Percentiles rank a stretch among this genome's conserved stretches.
Evolutionary conservation across 2,888 invertebrate genomes (phyloP).

Genomic region (Drosophila maculinotata): DNA sequence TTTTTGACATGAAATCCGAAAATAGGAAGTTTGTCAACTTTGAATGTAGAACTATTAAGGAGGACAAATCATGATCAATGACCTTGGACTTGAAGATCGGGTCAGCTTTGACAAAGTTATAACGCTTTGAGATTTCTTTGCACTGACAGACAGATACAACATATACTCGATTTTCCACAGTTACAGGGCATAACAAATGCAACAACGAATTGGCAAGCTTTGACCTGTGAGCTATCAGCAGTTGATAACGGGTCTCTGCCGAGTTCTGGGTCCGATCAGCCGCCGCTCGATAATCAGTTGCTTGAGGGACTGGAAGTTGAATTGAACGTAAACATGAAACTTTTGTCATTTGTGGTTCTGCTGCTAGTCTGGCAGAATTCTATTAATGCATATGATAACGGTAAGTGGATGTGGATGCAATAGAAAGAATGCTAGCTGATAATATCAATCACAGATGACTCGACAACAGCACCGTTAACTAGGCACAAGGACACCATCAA

Average conservation of each 20-base stretch:
- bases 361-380: constrained; percentile 10
- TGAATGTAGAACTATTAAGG: no score
- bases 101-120: no score
- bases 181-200: background rate
- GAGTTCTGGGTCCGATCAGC: no score
- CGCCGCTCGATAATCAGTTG: constrained; percentile 11
- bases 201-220: background rate
- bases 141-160: no score
- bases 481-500: background rate
- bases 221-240: constrained; percentile 9
- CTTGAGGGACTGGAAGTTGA: background rate
- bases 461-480: background rate
- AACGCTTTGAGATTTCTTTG: no score
- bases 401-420: background rate
- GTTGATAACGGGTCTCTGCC: constrained; percentile 15
- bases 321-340: constrained; percentile 13
- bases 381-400: background rate
- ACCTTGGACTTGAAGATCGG: no score
- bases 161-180: no score
- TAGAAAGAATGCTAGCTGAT: background rate
- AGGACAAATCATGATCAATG: no score
- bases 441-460: background rate
- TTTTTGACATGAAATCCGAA: no score
- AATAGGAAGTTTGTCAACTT: no score
- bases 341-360: background rate